Evolutionary conservation across 2,113 vertebrate genomes (phyloP).

Genomic region (Hydrochoerus hydrochaeris): DNA sequence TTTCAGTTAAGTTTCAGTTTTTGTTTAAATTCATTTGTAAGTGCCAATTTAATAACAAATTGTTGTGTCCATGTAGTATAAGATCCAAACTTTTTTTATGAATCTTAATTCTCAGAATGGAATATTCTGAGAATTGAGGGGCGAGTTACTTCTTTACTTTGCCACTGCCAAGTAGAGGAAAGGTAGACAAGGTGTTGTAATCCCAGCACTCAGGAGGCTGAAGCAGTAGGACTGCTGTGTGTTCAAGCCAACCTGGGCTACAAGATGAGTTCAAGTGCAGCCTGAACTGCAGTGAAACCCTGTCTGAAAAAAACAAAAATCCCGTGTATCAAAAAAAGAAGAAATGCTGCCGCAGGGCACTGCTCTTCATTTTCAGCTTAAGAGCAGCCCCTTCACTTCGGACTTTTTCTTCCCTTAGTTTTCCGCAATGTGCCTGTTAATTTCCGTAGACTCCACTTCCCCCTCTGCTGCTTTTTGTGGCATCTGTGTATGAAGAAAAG

Average conservation of each 20-base stretch:
- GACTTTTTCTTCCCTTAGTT: neutral
- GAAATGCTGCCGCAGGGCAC: neutral
- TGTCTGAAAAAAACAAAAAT: too few species aligned
- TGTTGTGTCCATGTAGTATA: conserved; percentile 66
- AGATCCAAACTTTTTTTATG: conserved; percentile 43
- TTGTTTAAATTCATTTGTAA: conserved; percentile 59
- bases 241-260: neutral
- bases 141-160: neutral
- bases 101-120: neutral
- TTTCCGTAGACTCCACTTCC: neutral
- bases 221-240: neutral
- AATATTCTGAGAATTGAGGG: neutral
- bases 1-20: conserved; percentile 74
- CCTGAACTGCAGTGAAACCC: neutral
- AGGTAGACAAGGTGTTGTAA: neutral
- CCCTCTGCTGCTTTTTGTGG: conserved; percentile 28
- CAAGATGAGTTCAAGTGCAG: too few species aligned
- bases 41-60: conserved; percentile 38
- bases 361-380: neutral
- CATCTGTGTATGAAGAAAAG: neutral
- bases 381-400: neutral
- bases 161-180: neutral
- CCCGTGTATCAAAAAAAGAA: neutral
- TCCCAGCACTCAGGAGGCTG: neutral
- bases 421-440: conserved; percentile 4